Percentiles rank a stretch among this genome's conserved stretches.
Conservation (phyloP, 1,140 invertebrate genomes). For the Zaprionus ornatus region DNA sequence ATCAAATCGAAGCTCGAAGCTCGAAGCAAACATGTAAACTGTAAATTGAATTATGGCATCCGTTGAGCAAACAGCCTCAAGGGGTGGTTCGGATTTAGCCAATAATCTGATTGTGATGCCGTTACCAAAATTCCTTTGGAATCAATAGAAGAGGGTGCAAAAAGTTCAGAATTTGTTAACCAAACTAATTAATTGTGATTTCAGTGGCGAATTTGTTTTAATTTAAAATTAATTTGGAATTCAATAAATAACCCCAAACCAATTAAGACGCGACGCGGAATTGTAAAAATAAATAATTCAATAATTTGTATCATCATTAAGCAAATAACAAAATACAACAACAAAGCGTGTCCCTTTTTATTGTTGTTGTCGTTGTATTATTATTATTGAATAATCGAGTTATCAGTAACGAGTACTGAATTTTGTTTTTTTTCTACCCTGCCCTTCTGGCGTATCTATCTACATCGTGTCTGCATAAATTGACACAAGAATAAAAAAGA, state of each 20-base stretch:
- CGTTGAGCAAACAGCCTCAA: neutral
- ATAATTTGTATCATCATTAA: constrained; percentile 55
- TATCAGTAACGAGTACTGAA: constrained; percentile 47
- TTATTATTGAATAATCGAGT: constrained; percentile 51
- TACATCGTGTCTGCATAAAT: constrained; percentile 33
- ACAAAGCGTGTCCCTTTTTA: constrained; percentile 8
- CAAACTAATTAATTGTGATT: constrained; percentile 67
- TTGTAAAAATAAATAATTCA: constrained; percentile 50
- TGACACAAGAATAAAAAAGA: constrained; percentile 27
- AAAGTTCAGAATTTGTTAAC: constrained; percentile 41
- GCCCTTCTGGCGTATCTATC: neutral
- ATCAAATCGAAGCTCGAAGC: neutral
- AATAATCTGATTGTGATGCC: neutral
- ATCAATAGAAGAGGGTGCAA: neutral
- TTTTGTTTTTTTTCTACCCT: constrained; percentile 4
- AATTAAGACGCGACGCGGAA: constrained; percentile 50
- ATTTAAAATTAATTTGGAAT: constrained; percentile 63
- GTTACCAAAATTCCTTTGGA: neutral
- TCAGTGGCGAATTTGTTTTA: constrained; percentile 59
- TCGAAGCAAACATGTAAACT: neutral
- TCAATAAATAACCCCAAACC: constrained; percentile 58
- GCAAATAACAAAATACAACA: constrained; percentile 34
- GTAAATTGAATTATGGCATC: neutral
- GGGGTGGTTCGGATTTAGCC: neutral
- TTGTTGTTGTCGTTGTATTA: constrained; percentile 16